phyloP scores from a whole-genome alignment of 2,113 vertebrate genomes.

The Chloropsis cyanopogon region DNA sequence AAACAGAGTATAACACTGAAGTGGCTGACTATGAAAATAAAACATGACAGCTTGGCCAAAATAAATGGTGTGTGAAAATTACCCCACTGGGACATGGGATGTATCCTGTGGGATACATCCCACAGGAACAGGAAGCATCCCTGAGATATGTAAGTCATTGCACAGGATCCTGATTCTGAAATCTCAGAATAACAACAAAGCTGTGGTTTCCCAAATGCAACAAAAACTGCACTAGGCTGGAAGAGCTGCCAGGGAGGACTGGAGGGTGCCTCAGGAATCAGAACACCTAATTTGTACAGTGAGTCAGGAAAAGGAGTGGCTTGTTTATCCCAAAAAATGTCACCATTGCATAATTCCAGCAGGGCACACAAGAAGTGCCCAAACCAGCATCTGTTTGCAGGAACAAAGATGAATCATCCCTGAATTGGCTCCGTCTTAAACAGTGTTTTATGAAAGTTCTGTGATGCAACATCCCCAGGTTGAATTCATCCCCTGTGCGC shows the following conservation, averaged over 20 bases:
- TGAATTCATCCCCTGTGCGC: neutral
- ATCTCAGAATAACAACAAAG: neutral
- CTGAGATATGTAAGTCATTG: neutral
- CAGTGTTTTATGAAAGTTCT: neutral
- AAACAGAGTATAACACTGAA: neutral
- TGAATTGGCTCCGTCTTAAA: neutral
- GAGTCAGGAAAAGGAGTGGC: neutral
- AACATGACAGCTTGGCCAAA: neutral
- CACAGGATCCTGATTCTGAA: neutral
- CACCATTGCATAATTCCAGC: neutral
- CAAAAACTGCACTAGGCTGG: neutral
- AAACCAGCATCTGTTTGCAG: constrained; percentile 38
- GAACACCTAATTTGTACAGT: neutral
- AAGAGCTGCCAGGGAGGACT: neutral
- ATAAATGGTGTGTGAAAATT: neutral
- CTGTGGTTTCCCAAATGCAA: neutral
- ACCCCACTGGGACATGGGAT: neutral
- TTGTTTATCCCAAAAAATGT: constrained; percentile 26
- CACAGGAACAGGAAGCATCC: neutral
- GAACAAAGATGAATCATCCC: constrained; percentile 38
- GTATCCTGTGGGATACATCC: neutral
- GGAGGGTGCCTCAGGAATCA: neutral
- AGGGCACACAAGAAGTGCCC: constrained; percentile 5
- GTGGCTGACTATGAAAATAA: neutral
- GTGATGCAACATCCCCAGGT: constrained; percentile 1